Evolutionary conservation across 2,888 invertebrate species (phyloP).

Genomic region (Tryphoninae sp.): DNA sequence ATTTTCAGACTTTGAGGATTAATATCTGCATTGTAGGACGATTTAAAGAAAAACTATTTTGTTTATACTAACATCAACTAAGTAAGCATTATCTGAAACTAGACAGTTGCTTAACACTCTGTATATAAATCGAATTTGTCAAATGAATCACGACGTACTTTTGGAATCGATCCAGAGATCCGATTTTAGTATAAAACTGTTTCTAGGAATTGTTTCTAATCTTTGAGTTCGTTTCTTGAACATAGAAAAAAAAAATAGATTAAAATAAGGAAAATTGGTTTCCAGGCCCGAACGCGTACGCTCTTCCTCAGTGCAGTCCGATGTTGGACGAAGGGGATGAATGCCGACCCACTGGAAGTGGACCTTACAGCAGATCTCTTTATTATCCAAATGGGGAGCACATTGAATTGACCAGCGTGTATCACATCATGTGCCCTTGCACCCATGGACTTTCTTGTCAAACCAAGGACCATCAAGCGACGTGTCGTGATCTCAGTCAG

Average conservation of each 20-base stretch:
- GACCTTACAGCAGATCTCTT: conserved; percentile 66
- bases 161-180: no score
- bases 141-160: no score
- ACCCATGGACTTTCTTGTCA: conserved; percentile 67
- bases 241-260: neutral
- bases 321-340: conserved; percentile 63
- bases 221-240: neutral
- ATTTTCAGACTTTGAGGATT: no score
- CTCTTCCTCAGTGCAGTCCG: conserved; percentile 68
- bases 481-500: conserved; percentile 65
- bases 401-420: conserved; percentile 67
- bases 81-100: no score
- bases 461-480: conserved; percentile 33
- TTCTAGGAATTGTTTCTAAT: neutral
- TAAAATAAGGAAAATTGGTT: conserved; percentile 7
- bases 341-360: conserved; percentile 65
- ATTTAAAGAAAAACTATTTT: no score
- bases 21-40: no score
- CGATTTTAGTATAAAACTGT: no score
- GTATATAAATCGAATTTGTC: no score
- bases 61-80: no score
- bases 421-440: conserved; percentile 72
- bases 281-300: conserved; percentile 68
- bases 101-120: no score
- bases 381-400: conserved; percentile 69